Evolutionary conservation across 2,113 vertebrate genomes (phyloP).

Genomic region (Gulo gulo): DNA sequence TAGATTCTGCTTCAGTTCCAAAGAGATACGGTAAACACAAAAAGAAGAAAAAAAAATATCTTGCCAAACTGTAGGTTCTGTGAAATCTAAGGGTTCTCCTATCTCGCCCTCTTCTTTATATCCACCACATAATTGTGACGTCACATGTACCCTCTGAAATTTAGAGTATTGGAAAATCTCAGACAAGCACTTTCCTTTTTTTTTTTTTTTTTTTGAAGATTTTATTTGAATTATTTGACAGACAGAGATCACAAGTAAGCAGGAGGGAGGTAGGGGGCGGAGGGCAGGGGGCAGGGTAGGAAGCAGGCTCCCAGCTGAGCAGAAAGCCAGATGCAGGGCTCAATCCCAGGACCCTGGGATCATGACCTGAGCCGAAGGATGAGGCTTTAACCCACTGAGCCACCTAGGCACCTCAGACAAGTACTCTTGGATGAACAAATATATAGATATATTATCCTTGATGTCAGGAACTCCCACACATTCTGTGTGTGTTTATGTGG

Average conservation of each 20-base stretch:
- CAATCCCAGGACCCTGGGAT: too few species aligned
- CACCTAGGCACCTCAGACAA: neutral
- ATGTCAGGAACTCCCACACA: neutral
- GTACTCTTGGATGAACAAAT: neutral
- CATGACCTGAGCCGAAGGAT: too few species aligned
- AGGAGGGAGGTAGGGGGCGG: too few species aligned
- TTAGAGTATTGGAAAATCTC: neutral
- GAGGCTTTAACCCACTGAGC: too few species aligned
- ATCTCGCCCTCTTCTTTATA: neutral
- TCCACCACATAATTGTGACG: too few species aligned
- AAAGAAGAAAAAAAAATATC: neutral
- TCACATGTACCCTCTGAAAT: neutral
- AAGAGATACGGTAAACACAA: neutral
- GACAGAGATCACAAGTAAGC: too few species aligned
- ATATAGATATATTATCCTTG: neutral
- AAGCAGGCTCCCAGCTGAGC: too few species aligned
- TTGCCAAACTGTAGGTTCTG: neutral
- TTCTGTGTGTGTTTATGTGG: neutral
- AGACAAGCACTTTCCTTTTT: neutral
- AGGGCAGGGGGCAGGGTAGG: too few species aligned
- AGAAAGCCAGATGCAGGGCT: too few species aligned
- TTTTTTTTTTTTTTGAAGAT: too few species aligned
- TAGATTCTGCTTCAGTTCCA: neutral
- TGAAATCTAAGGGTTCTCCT: fast-evolving
- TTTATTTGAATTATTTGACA: too few species aligned